Base-by-base conservation (phyloP, 2,113 vertebrate species). In the Pholis gunnellus region DNA sequence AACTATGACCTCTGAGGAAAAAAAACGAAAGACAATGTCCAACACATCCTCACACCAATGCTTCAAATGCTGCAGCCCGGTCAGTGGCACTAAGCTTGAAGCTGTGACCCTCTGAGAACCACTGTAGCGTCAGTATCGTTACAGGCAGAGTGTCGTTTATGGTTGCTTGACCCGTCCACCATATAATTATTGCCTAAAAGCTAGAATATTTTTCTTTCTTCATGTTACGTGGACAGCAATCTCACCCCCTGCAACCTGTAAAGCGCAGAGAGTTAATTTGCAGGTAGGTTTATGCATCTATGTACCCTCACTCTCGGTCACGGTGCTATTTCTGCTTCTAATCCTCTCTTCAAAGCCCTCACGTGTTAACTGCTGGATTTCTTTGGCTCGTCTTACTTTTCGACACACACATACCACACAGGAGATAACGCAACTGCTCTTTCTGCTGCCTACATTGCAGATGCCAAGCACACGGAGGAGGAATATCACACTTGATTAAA, bases 401-500 rank as follows among this genome's bases (percentile, higher is more conserved):
- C 71, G 20, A 65, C 71, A 67, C 56, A 64, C 46, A 17, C 59
- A 50, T 42, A 76, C 56, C 57, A 50, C 29, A 77, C 81, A 84
- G 63, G 72, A 74, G 66, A 81, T 82, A 82, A 79, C 65, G 65
- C 71, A 71, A 72, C 73, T 60, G 85, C 77, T 91, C 86, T 79
- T 82, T 76, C 76, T 74, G 81, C 64, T 86, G 75, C 75, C 75
- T 84, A 75, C 77, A 67, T 75, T 85, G 60, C 69, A 84, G 78
- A 86, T 80, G 78, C 87, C 74, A 85, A 83, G 87, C 89, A 84
- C 74, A 65, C 78, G 82, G 68, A 73, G 78, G 78, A 90, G 85
- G 82, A 84, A 89, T 78, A 88, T 83, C 87, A 85, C 88, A 89
- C 80, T 88, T 91, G 83, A 89, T 91, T 86, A 91, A 88, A 89